Base-by-base conservation (phyloP, 2,888 invertebrate genomes). In the Coleophora flavipennella region DNA sequence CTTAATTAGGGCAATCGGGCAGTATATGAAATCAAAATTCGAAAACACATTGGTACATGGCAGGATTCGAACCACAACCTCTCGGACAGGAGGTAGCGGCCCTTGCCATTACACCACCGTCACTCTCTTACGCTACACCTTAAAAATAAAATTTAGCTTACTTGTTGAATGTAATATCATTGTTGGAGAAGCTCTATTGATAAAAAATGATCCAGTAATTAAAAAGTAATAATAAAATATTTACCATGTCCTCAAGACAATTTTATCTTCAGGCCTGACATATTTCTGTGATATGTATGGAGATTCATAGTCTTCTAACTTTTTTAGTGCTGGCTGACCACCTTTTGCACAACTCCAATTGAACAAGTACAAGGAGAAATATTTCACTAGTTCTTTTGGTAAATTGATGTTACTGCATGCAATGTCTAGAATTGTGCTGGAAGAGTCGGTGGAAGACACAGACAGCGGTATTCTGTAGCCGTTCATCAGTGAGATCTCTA, bases 251-350 rank as follows among this genome's bases (percentile, higher is more conserved):
- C 95, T 89, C 50, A 97, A 85, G 49, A 96, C 91, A 72, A 98
- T 90, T 81, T 91, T 91, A 66, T 90, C 89, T 49, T 90, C 91
- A 46, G 90, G 89, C 51, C 84, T 72, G 43, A 92, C 89, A 70
- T 91, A 90, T 67, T 92, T 92, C 53, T 94, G 91, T 39, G 97
- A 96, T 78, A 98, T 93, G 79, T 92, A 95, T 1, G 99, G 98
- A 50, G 97, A 95, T 87, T 99, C 99, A 86, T 97, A 99, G 73
- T 98, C 94, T 81, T 97, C 95, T 49, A 99, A 84, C 70, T 94
- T 95, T 53, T 97, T 89, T 46, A 97, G 83, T 57, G 96, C 90
- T 83, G 88, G 85, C 61, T 89, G 84, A 33, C 89, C 89, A 59
- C 90, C 88, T 57, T 89, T 90, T 31, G 91, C 91, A 65, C 90